Evolutionary conservation across 1,140 invertebrate genomes (phyloP).

Genomic region (Ridgeia piscesae): DNA sequence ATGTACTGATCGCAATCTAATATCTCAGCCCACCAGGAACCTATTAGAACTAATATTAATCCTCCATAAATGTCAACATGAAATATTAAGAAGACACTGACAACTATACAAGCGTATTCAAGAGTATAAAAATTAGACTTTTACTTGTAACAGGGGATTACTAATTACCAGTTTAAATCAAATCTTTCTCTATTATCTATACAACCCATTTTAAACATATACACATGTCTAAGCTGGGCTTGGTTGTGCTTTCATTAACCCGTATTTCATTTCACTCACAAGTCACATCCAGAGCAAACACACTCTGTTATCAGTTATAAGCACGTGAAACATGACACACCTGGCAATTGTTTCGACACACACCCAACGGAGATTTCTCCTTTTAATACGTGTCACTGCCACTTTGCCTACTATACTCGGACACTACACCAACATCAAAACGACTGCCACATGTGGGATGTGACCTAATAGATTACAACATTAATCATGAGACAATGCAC

Average conservation of each 20-base stretch:
- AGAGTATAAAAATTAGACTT: neutral
- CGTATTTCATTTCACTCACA: neutral
- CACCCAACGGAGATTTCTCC: neutral
- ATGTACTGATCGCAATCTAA: neutral
- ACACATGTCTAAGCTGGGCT: too few species aligned
- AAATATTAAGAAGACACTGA: neutral
- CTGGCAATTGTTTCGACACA: neutral
- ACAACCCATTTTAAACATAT: neutral
- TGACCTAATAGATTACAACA: neutral
- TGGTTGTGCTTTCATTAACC: neutral
- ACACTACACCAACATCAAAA: neutral
- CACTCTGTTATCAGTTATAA: neutral
- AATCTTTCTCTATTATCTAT: neutral
- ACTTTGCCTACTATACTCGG: neutral
- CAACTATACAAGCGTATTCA: neutral
- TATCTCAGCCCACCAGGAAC: neutral
- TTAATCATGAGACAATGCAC: neutral
- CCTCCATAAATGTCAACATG: too few species aligned
- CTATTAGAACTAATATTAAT: neutral
- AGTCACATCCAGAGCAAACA: neutral
- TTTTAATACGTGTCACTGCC: neutral
- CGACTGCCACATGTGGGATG: neutral
- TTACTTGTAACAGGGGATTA: neutral
- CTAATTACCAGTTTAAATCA: neutral
- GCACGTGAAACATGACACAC: neutral